Evolutionary conservation across 2,888 invertebrate species (phyloP).

Genomic region (Coelopa pilipes): DNA sequence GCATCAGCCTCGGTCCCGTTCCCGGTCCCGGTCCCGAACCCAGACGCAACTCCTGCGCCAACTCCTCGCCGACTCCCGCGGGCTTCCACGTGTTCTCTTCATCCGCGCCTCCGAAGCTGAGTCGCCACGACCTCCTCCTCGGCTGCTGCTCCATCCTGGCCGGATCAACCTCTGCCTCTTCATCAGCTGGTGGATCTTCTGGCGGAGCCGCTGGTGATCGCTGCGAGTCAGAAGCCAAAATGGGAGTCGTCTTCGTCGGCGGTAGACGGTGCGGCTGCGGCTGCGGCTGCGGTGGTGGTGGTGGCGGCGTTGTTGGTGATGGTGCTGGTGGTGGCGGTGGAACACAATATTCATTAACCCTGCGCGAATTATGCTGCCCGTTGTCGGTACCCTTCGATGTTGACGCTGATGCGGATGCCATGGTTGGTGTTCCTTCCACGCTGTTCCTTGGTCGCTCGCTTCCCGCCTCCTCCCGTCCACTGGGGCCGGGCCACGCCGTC

Average conservation of each 20-base stretch:
- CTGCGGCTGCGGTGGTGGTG: too few species aligned
- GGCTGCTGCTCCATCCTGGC: neutral
- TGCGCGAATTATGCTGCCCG: conserved; percentile 58
- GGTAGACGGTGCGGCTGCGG: conserved; percentile 42
- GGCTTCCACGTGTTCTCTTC: too few species aligned
- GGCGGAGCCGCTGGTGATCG: conserved; percentile 39
- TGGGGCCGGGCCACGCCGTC: too few species aligned
- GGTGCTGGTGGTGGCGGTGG: conserved; percentile 44
- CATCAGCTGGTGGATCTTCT: conserved; percentile 27
- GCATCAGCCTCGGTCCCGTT: conserved; percentile 1
- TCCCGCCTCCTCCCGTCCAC: conserved; percentile 5
- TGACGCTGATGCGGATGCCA: too few species aligned
- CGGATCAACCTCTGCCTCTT: neutral
- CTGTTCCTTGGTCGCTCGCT: neutral
- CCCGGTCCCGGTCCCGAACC: neutral
- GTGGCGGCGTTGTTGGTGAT: conserved; percentile 43
- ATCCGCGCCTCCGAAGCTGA: too few species aligned
- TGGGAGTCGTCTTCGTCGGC: conserved; percentile 58
- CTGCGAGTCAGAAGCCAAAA: conserved; percentile 63
- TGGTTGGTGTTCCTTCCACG: too few species aligned
- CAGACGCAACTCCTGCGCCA: neutral
- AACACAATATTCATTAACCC: conserved; percentile 65
- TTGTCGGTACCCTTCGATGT: conserved; percentile 19
- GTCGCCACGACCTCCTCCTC: too few species aligned
- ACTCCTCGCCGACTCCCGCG: too few species aligned